Percentiles rank a stretch among this genome's conserved stretches.
Conservation (phyloP, 1,140 invertebrate species). For the Drosophila dunni region DNA sequence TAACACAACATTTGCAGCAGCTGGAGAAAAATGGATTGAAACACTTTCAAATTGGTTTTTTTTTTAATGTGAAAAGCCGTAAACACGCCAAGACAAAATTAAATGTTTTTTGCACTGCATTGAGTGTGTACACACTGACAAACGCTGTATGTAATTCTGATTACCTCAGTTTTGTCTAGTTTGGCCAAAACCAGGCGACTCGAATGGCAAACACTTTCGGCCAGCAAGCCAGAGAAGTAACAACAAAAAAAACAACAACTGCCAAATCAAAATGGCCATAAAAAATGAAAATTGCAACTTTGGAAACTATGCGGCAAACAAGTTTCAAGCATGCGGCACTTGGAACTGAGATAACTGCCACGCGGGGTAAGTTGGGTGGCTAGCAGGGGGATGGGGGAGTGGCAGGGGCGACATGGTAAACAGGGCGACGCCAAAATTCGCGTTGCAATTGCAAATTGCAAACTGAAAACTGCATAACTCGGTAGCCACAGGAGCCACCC, state of each 20-base stretch:
- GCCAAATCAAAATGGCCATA: slow-evolving; percentile 56
- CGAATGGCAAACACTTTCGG: slow-evolving; percentile 57
- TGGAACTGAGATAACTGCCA: slow-evolving; percentile 28
- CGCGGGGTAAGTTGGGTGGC: neutral
- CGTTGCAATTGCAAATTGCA: slow-evolving; percentile 28
- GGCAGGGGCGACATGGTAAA: too few relatives aligned
- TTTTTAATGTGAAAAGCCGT: slow-evolving; percentile 5
- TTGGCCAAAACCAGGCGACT: slow-evolving; percentile 27
- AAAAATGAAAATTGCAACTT: slow-evolving; percentile 73
- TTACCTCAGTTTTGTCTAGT: slow-evolving; percentile 53
- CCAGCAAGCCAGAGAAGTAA: slow-evolving; percentile 25
- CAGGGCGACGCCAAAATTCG: slow-evolving; percentile 24
- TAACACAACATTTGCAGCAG: slow-evolving; percentile 27
- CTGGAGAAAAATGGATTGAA: neutral
- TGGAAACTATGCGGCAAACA: slow-evolving; percentile 71
- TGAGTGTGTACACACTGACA: slow-evolving; percentile 1
- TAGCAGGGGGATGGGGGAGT: neutral
- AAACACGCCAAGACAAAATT: slow-evolving; percentile 31
- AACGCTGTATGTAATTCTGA: slow-evolving; percentile 47
- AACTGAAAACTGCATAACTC: slow-evolving; percentile 34
- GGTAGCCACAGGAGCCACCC: slow-evolving; percentile 23
- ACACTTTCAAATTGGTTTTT: neutral
- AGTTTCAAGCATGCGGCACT: slow-evolving; percentile 52
- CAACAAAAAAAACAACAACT: slow-evolving; percentile 17
- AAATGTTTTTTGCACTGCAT: slow-evolving; percentile 1